Base-by-base conservation (phyloP, 2,797 vertebrate genomes). In the Lateolabrax maculatus region DNA sequence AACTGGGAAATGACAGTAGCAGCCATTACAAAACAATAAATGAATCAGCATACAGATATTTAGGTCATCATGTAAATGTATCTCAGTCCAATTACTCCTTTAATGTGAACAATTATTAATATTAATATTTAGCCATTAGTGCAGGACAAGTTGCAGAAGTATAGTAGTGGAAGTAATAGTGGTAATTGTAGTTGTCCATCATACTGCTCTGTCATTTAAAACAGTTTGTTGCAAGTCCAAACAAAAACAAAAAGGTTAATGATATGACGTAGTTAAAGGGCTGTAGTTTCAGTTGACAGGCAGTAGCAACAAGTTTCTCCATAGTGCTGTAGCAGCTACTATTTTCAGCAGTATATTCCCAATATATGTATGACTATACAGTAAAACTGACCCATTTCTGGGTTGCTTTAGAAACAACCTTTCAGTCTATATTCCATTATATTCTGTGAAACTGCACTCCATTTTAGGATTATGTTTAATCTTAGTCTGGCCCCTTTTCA, bases 391-490 rank as follows among this genome's bases (percentile, higher is more conserved):
- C 49, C 41, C 12, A 43, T 77, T 84, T 78, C 16, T 34, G 27
- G 23, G 46, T 61, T 25, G 27, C 29, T 25, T 15, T 64, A 37
- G 23, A 79, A 63, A 77, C 53, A 77, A 71, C 74, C 66, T 71
- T 73, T 67, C 27, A 49, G 27, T 48, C 80, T 75, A 44, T 77
- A 63, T 75, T 77, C 15, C 48, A 64, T 82, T 71, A 57, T 65
- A 64, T 75, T 77, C 44, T 79, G 56, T 79, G 39, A 63, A 83
- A 78, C 31, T 23, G 39, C 53, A n/a, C 53, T 87, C 39, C 46
- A 70, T 89, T 85, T 81, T 80, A 71, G 89, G 91, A 93, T 94
- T 94, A 91, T 46, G 43, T 73, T 85, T 93, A 93, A 93, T 92
- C 91, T 91, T 55, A 25, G n/a, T 60, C 74, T 91, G 84, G 48